Percentiles rank a stretch among this genome's conserved stretches.
Evolutionary conservation across 2,113 vertebrate species (phyloP).

Genomic region (Pelecanoides urinatrix): DNA sequence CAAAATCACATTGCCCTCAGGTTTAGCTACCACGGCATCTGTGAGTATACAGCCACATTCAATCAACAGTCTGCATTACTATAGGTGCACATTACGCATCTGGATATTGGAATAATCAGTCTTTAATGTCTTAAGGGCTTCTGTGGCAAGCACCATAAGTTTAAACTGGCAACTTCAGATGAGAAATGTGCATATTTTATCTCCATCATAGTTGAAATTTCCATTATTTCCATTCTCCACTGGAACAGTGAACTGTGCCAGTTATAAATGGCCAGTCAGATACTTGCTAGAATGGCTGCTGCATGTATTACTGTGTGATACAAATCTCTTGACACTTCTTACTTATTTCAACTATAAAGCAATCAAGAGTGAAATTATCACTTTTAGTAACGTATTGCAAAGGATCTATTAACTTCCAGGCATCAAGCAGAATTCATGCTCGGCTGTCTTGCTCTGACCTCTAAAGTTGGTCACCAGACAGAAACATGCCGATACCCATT

Average conservation of each 20-base stretch:
- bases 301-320: background rate
- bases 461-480: background rate
- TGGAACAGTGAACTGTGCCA: constrained; percentile 29
- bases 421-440: background rate
- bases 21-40: background rate
- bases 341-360: constrained; percentile 31
- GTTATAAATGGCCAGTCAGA: constrained; percentile 49
- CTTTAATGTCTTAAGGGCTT: background rate
- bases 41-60: background rate
- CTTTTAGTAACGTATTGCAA: background rate
- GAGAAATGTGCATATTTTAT: constrained; percentile 25
- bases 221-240: constrained; percentile 47
- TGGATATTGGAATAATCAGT: background rate
- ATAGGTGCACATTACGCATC: background rate
- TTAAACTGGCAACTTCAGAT: constrained; percentile 36
- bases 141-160: background rate
- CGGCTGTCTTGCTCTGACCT: background rate
- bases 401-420: background rate
- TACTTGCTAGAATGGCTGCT: background rate
- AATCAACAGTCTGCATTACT: background rate
- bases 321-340: background rate
- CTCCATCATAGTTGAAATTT: constrained; percentile 12
- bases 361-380: constrained; percentile 44
- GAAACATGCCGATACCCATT: background rate
- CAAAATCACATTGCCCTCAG: background rate